A percentile compares a stretch with the other conserved stretches of the same genome.
Evolutionary conservation across 2,113 vertebrate genomes (phyloP).

Genomic region (Prietella phreatophila): DNA sequence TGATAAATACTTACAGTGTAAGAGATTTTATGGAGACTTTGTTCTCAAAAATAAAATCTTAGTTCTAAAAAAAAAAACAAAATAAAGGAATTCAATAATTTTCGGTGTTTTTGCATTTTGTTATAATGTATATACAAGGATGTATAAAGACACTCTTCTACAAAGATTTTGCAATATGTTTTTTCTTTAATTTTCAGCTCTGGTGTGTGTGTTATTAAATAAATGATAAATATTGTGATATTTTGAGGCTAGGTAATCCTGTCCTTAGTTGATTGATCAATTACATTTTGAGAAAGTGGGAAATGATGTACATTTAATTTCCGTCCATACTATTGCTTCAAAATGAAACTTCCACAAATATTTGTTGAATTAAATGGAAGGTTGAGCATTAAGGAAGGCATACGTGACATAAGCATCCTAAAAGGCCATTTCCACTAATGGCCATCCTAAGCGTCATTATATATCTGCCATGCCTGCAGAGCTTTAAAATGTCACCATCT

Average conservation of each 20-base stretch:
- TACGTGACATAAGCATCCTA: conserved; percentile 25
- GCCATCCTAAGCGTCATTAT: conserved; percentile 59
- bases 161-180: background rate
- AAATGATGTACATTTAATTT: background rate
- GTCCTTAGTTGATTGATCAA: background rate
- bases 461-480: conserved; percentile 54
- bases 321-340: background rate
- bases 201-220: background rate
- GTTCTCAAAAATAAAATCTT: background rate
- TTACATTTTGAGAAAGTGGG: background rate
- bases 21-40: background rate
- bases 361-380: background rate
- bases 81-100: background rate
- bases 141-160: background rate
- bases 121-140: background rate
- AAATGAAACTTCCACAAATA: background rate
- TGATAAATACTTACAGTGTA: background rate
- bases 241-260: background rate
- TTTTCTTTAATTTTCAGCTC: background rate
- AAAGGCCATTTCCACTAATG: conserved; percentile 58
- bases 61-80: background rate
- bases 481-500: conserved; percentile 65
- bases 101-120: background rate
- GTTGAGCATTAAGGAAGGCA: background rate
- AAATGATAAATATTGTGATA: background rate